Evolutionary conservation across 2,797 vertebrate species (phyloP).

Genomic region (Argentina silus): DNA sequence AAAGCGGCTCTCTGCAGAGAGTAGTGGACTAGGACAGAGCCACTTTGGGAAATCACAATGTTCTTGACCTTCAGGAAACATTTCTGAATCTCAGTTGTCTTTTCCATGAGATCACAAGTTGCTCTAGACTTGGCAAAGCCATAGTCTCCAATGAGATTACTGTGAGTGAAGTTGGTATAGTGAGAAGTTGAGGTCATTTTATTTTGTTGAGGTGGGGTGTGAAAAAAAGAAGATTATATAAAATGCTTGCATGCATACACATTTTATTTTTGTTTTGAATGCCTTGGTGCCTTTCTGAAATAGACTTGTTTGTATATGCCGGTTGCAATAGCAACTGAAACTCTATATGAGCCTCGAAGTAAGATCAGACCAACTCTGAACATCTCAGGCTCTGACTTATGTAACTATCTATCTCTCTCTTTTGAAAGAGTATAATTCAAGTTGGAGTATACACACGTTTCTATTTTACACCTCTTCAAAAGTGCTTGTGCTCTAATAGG

Average conservation of each 20-base stretch:
- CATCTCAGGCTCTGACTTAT: slow-evolving; percentile 29
- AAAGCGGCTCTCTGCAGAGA: slow-evolving; percentile 56
- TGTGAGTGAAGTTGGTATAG: slow-evolving; percentile 7
- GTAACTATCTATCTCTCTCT: slow-evolving; percentile 1
- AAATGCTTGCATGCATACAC: slow-evolving; percentile 28
- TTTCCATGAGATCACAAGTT: slow-evolving; percentile 17
- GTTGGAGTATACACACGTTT: too few relatives aligned
- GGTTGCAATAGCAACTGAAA: slow-evolving; percentile 53
- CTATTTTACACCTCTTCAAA: not conserved
- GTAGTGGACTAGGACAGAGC: slow-evolving; percentile 61
- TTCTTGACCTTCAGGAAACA: slow-evolving; percentile 65
- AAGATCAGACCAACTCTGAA: slow-evolving; percentile 37
- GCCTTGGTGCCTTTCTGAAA: slow-evolving; percentile 40
- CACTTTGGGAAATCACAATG: slow-evolving; percentile 53
- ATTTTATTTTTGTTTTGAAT: slow-evolving; percentile 46
- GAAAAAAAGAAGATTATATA: slow-evolving; percentile 19
- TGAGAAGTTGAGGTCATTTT: slow-evolving; percentile 15
- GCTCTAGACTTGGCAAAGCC: not conserved
- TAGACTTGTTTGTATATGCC: slow-evolving; percentile 56
- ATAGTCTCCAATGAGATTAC: slow-evolving; percentile 19
- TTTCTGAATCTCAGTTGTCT: slow-evolving; percentile 33
- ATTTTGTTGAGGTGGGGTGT: slow-evolving; percentile 2
- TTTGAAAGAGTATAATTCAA: not conserved
- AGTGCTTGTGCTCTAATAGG: not conserved
- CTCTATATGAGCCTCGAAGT: slow-evolving; percentile 40